A percentile compares a stretch with the other conserved stretches of the same genome.
Evolutionary conservation across 2,888 invertebrate genomes (phyloP).

Genomic region (Drosophila paracracens): DNA sequence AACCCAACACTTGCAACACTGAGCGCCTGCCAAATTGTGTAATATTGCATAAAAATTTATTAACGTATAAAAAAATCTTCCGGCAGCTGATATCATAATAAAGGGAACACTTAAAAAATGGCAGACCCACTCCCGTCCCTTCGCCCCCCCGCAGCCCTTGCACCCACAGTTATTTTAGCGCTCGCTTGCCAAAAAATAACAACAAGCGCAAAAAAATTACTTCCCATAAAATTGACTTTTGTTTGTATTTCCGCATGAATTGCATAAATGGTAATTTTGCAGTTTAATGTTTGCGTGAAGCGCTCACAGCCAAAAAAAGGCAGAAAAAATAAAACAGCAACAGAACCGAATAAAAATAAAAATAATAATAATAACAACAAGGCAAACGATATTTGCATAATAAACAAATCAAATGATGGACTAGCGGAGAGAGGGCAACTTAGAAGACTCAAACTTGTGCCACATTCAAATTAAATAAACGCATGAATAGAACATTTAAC

Average conservation of each 20-base stretch:
- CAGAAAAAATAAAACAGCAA: constrained; percentile 18
- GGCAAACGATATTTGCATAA: constrained; percentile 73
- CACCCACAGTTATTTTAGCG: constrained; percentile 11
- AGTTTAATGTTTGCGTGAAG: constrained; percentile 74
- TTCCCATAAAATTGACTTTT: constrained; percentile 78
- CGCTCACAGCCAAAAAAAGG: constrained; percentile 20
- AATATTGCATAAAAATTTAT: constrained; percentile 80
- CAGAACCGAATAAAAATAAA: constrained; percentile 27
- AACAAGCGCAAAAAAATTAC: constrained; percentile 29
- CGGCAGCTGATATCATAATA: constrained; percentile 80
- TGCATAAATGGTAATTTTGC: constrained; percentile 81
- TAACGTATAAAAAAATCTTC: constrained; percentile 70
- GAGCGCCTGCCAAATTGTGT: constrained; percentile 64
- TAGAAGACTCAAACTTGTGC: constrained; percentile 50
- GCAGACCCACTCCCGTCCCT: constrained; percentile 27
- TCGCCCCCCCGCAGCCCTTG: neutral
- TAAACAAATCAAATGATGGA: constrained; percentile 75
- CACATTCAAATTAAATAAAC: constrained; percentile 72
- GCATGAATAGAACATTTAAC: constrained; percentile 78
- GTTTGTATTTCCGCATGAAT: constrained; percentile 82
- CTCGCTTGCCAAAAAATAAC: constrained; percentile 34
- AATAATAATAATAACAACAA: constrained; percentile 28
- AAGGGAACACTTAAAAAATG: constrained; percentile 78
- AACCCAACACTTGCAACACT: neutral
- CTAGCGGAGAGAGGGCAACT: constrained; percentile 45